These are phyloP conservation scores for Hippocampus guttulatus DNA, from an alignment of 2,113 vertebrate species.

Conservation along the genomic window DNA sequence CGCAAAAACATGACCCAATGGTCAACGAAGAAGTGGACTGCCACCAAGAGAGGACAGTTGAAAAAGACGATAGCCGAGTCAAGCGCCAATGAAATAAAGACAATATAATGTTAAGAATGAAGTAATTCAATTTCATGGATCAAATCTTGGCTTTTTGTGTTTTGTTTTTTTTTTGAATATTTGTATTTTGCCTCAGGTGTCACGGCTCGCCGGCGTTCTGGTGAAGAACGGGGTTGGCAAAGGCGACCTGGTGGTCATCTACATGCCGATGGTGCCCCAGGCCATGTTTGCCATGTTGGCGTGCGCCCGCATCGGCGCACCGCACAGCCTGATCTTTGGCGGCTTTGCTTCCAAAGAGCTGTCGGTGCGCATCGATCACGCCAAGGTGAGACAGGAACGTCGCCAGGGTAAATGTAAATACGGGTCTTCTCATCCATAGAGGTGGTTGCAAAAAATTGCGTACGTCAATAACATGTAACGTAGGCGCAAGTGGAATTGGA, in stretches of 20 bases:
- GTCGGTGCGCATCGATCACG: conserved; percentile 86
- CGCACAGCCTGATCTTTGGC: conserved; percentile 96
- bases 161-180: too few relatives aligned
- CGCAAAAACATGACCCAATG: too few relatives aligned
- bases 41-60: too few relatives aligned
- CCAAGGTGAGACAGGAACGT: conserved; percentile 76
- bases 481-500: too few relatives aligned
- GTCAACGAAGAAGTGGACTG: too few relatives aligned
- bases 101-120: too few relatives aligned
- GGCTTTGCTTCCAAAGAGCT: conserved; percentile 96
- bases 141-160: too few relatives aligned
- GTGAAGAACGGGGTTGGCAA: conserved; percentile 81
- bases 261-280: conserved; percentile 98
- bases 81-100: too few relatives aligned
- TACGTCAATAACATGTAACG: not conserved
- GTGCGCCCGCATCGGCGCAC: conserved; percentile 89
- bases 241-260: conserved; percentile 92
- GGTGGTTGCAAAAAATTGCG: too few relatives aligned
- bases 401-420: not conserved
- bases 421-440: too few relatives aligned
- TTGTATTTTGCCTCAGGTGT: conserved; percentile 75
- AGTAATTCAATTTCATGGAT: too few relatives aligned
- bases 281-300: conserved; percentile 93
- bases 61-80: too few relatives aligned
- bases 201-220: conserved; percentile 85